Evolutionary conservation across 2,113 vertebrate genomes (phyloP), one percentile per base, ranked within the genome.

Genomic region (Tachysurus fulvidraco): DNA sequence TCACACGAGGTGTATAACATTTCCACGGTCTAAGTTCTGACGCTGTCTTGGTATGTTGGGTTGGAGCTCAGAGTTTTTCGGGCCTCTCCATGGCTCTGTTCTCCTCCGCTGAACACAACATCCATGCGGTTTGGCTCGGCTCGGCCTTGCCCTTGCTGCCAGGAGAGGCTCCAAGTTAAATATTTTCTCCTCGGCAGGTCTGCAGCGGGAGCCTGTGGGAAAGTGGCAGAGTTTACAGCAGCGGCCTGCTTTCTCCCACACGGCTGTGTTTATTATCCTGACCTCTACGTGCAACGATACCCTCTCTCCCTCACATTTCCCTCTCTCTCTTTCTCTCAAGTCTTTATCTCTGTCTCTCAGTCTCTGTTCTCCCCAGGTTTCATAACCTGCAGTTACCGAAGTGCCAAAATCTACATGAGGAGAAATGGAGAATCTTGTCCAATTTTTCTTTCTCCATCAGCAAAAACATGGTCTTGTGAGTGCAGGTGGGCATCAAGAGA

Each of bases 121-220:
- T 86, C 81, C 84, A 82, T 91, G 92, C 83, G 84, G 90, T 92
- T 93, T 90, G 88, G 88, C 87, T 89, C 90, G 89, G 89, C 91
- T 81, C 17, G 7, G 55, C 78, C 57, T 91, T 90, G 79, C 78
- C 60, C 69, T 83, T 36, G 80, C 87, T 89, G 89, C 88, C 90
- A 90, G 92, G 90, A 88, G 90, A 90, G 90, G 85, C 89, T 93
- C 88, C 89, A 92, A 93, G 91, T 91, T 91, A 94, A 94, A 94
- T 93, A 93, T 93, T 93, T 94, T 93, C 91, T 90, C 92, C 92
- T 93, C 92, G 57, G 90, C 92, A 92, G 93, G 92, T 93, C 94
- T 93, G 90, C 93, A 92, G 90, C 90, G 89, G 91, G 91, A 92
- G 91, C 88, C 91, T 93, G 92, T 94, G 94, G 93, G 94, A 94